A percentile compares a stretch with the other conserved stretches of the same genome.
These are phyloP conservation scores for Platycheirus rosarum DNA, from an alignment of 2,888 invertebrate species.

Conservation along the genomic window DNA sequence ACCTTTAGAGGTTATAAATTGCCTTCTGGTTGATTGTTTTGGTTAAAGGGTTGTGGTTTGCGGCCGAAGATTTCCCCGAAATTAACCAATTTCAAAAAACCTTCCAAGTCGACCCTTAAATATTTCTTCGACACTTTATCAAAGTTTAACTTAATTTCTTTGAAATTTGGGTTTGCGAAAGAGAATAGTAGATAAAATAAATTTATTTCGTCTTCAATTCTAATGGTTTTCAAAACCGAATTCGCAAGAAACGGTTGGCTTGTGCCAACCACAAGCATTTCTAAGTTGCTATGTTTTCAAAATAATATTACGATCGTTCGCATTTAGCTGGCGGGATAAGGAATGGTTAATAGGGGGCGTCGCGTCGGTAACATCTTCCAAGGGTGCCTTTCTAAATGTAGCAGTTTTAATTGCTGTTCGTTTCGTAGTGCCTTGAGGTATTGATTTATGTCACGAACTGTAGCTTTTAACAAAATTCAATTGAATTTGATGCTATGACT, in stretches of 20 bases:
- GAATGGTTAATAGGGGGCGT: not conserved
- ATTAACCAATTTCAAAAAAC: slow-evolving; percentile 43
- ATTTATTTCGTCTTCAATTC: slow-evolving; percentile 13
- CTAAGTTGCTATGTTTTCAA: slow-evolving; percentile 31
- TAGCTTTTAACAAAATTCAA: slow-evolving; percentile 64
- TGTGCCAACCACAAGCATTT: slow-evolving; percentile 63
- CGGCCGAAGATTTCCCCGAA: slow-evolving; percentile 18
- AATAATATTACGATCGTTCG: slow-evolving; percentile 36
- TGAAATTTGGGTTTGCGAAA: slow-evolving; percentile 16
- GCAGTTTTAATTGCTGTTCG: slow-evolving; percentile 28
- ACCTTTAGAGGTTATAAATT: slow-evolving; percentile 21
- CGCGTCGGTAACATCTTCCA: not conserved
- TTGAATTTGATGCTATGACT: slow-evolving; percentile 36
- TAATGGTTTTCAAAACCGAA: no score
- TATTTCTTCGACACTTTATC: slow-evolving; percentile 49
- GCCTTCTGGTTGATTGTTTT: slow-evolving; percentile 42
- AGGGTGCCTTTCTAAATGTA: slow-evolving; percentile 20
- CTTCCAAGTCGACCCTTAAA: not conserved
- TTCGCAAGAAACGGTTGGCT: slow-evolving; percentile 3
- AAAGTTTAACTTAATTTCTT: slow-evolving; percentile 53
- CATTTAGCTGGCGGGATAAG: not conserved
- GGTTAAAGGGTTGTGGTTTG: not conserved
- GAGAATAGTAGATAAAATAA: slow-evolving; percentile 20
- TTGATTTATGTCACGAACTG: slow-evolving; percentile 66
- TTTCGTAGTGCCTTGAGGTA: no score